Evolutionary conservation across 2,113 vertebrate species (phyloP).

Genomic region (Amphilophus citrinellus): DNA sequence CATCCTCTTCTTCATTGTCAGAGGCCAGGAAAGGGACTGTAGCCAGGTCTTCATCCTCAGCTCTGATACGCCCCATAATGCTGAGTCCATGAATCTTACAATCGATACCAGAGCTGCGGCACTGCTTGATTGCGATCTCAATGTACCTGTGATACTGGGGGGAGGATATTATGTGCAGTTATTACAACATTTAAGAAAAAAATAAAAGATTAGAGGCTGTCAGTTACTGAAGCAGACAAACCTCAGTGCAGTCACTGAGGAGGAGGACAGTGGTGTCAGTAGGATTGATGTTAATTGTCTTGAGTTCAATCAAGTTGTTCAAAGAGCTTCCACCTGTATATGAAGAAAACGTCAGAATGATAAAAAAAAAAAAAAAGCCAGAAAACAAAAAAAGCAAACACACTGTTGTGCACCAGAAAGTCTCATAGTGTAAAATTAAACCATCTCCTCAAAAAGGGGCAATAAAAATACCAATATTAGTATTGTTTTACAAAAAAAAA

Average conservation of each 20-base stretch:
- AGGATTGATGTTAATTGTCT: constrained; percentile 96
- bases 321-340: constrained; percentile 92
- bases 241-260: constrained; percentile 94
- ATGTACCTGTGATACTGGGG: constrained; percentile 95
- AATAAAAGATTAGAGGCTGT: not conserved
- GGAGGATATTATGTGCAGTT: not conserved
- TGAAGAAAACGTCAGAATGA: not conserved
- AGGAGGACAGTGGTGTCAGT: constrained; percentile 93
- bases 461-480: not conserved
- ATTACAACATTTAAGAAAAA: not conserved
- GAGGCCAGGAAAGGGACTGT: constrained; percentile 96
- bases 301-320: constrained; percentile 96
- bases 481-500: not conserved
- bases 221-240: constrained; percentile 51
- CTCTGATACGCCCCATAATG: constrained; percentile 91
- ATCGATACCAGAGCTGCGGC: constrained; percentile 97
- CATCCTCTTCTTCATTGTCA: constrained; percentile 98
- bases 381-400: not conserved
- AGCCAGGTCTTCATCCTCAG: constrained; percentile 95
- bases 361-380: not conserved
- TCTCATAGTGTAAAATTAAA: not conserved
- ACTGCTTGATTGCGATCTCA: constrained; percentile 97
- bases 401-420: not conserved
- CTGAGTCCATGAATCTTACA: constrained; percentile 96
- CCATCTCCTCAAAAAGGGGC: not conserved